Base-by-base conservation (phyloP, 64 coral and sea anemone species). In the Orbicella faveolata region DNA sequence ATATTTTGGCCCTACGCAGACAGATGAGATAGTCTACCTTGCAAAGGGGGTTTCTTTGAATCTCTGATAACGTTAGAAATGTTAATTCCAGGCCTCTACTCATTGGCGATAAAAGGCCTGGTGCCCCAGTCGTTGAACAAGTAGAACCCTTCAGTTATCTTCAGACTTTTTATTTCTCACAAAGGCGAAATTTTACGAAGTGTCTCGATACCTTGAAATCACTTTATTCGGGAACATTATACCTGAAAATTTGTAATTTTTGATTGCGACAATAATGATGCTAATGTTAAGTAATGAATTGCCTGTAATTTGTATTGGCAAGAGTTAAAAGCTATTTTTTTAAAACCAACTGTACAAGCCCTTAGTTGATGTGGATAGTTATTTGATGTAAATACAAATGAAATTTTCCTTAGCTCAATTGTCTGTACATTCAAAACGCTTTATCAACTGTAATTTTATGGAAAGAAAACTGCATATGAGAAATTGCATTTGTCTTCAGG, bases 311-410 rank as follows among this genome's bases (percentile, higher is more conserved):
- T 84, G 63, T 70, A 52, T 7, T 3, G 82, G 37, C 41, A 83
- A 25, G 65, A 72, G 82, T 73, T 84, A n/a, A 51, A 33, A 70
- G 82, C 64, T 84, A 84, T 79, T 84, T 84, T 84, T 84, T 70
- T 67, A 70, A 21, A 69, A 52, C 9, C 18, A 23, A 37, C 69
- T 83, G 36, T 44, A 84, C 6, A 72, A 84, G 82, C 63, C 48
- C 1, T 26, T 69, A 69, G 80, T 70, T 84, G 36, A 37, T 83
- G 65, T 84, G 34, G 11, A 84, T 84, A 84, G 82, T 84, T 52
- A 84, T 70, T 70, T 84, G 37, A 52, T 84, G 82, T 84, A 84
- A 33, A 84, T 84, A 84, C 44, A 19, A 84, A 72, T 41, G 34
- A 20, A 52, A 70, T 70, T 69, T 72, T 52, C 63, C 39, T n/a